Conservation (phyloP, 2,797 vertebrate species). For the Tachyglossus aculeatus region DNA sequence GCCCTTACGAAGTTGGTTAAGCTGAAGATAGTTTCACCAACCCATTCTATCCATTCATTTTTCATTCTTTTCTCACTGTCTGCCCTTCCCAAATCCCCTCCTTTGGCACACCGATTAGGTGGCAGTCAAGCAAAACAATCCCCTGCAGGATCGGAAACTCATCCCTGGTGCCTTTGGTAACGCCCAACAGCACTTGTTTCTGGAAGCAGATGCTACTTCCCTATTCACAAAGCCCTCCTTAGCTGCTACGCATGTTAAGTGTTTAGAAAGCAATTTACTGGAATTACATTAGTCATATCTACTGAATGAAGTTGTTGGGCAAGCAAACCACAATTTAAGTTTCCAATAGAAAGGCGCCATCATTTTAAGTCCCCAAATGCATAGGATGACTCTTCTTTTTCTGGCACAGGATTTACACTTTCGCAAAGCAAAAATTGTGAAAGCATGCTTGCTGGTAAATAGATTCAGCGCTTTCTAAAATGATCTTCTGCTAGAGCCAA, state of each 20-base stretch:
- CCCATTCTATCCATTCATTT: too few species aligned
- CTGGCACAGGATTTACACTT: conserved; percentile 25
- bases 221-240: not conserved
- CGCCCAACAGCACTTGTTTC: not conserved
- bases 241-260: not conserved
- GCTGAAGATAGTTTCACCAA: too few species aligned
- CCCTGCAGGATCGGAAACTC: not conserved
- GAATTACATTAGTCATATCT: conserved; percentile 28
- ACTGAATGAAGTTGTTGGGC: conserved; percentile 1
- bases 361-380: too few species aligned
- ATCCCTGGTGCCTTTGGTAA: not conserved
- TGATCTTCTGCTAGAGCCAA: conserved; percentile 10
- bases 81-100: too few species aligned
- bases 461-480: conserved; percentile 32
- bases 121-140: not conserved
- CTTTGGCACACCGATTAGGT: too few species aligned
- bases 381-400: too few species aligned
- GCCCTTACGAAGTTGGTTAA: too few species aligned
- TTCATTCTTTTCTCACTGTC: too few species aligned
- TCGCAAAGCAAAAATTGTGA: not conserved
- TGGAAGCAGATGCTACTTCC: not conserved
- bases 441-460: conserved; percentile 17
- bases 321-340: conserved; percentile 28
- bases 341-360: too few species aligned
- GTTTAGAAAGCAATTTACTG: conserved; percentile 22